Evolutionary conservation across 2,888 invertebrate genomes (phyloP).

Genomic region (Tryphoninae sp.): DNA sequence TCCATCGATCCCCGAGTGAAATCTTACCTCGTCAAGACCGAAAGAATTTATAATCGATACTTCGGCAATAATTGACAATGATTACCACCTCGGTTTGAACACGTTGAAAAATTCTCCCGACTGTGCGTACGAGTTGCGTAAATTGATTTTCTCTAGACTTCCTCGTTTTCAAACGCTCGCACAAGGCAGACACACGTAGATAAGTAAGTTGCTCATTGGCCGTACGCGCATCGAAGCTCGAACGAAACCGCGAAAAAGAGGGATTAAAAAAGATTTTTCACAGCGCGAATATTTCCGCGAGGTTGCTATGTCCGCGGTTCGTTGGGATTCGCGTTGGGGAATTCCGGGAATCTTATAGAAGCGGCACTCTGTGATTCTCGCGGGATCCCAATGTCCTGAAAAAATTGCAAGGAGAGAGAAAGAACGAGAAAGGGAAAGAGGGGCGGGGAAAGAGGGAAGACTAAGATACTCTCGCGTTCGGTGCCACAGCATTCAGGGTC

Average conservation of each 20-base stretch:
- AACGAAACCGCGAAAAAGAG: constrained; percentile 25
- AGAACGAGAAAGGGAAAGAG: constrained; percentile 5
- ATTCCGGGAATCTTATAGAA: constrained; percentile 66
- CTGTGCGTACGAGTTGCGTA: background rate
- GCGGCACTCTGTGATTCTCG: constrained; percentile 45
- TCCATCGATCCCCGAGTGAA: constrained; percentile 18
- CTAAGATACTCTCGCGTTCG: constrained; percentile 34
- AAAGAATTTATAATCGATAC: background rate
- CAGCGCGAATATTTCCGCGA: constrained; percentile 50
- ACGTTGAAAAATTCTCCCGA: background rate
- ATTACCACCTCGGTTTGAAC: background rate
- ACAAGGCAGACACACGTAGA: background rate
- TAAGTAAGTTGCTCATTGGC: constrained; percentile 17
- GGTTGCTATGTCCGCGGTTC: constrained; percentile 48
- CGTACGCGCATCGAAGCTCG: constrained; percentile 15
- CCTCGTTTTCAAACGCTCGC: background rate
- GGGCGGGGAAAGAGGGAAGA: constrained; percentile 44
- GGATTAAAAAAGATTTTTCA: constrained; percentile 14
- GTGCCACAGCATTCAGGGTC: constrained; percentile 51
- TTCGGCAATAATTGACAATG: background rate
- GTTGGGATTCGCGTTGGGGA: constrained; percentile 53
- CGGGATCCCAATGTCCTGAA: constrained; percentile 46
- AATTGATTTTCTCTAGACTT: background rate
- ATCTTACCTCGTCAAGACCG: constrained; percentile 12
- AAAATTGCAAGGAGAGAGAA: constrained; percentile 13